phyloP scores from a whole-genome alignment of 2,797 vertebrate genomes.

The Cuniculus paca region DNA sequence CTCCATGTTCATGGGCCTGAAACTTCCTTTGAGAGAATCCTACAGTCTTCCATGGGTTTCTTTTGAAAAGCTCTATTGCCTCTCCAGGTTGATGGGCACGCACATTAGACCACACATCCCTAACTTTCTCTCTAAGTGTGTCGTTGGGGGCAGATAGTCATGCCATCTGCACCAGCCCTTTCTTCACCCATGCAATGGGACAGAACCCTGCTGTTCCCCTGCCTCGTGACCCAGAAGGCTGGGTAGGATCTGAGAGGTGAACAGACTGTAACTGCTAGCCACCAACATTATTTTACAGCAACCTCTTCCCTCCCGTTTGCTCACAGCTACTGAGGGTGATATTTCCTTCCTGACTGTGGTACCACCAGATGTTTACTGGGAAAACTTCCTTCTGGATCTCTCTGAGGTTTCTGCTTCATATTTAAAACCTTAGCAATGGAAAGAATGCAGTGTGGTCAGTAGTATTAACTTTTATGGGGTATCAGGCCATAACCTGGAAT shows the following conservation, averaged over 20 bases:
- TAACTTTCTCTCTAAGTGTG: not conserved
- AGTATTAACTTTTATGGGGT: not conserved
- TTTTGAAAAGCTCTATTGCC: too few species aligned
- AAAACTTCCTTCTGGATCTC: not conserved
- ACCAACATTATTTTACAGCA: not conserved
- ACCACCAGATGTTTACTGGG: not conserved
- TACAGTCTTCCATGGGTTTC: not conserved
- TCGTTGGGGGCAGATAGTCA: not conserved
- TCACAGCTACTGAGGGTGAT: not conserved
- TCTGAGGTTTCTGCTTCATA: not conserved
- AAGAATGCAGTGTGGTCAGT: not conserved
- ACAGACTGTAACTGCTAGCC: not conserved
- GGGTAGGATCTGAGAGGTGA: not conserved
- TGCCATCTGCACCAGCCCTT: not conserved
- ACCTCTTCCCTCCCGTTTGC: not conserved
- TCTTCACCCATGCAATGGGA: not conserved
- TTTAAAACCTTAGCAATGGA: not conserved
- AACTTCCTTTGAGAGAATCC: not conserved
- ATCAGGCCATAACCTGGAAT: not conserved
- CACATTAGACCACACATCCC: not conserved
- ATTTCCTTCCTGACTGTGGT: not conserved
- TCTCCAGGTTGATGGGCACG: too few species aligned
- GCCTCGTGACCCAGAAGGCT: rapidly evolving
- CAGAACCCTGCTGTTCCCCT: rapidly evolving
- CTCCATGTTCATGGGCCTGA: rapidly evolving